Percentiles rank a stretch among this genome's conserved stretches.
Conservation (phyloP, 92 coral and sea anemone species). For the Montipora capitata region DNA sequence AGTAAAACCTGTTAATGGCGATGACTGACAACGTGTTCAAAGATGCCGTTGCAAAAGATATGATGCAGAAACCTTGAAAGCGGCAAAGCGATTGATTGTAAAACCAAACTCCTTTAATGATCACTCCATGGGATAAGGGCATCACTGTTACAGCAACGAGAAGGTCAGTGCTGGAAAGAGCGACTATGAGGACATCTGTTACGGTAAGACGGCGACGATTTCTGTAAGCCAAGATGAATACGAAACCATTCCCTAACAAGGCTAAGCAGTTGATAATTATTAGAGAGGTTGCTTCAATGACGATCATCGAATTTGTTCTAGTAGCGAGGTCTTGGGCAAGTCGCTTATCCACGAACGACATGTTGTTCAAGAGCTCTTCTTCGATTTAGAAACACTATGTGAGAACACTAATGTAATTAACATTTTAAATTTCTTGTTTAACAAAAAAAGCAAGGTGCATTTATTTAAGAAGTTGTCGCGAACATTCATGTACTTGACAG, state of each 20-base stretch:
- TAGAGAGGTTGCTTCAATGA: slow-evolving; percentile 18
- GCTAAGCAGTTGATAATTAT: slow-evolving; percentile 33
- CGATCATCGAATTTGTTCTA: neutral
- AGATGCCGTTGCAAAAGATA: slow-evolving; percentile 49
- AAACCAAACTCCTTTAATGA: slow-evolving; percentile 35
- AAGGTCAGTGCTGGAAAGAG: slow-evolving; percentile 40
- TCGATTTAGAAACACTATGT: too few relatives aligned
- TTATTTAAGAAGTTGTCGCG: too few relatives aligned
- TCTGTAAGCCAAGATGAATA: slow-evolving; percentile 46
- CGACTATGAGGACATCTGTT: slow-evolving; percentile 42
- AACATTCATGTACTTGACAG: too few relatives aligned
- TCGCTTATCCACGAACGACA: slow-evolving; percentile 22
- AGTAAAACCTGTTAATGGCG: slow-evolving; percentile 49
- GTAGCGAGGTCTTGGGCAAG: slow-evolving; percentile 1
- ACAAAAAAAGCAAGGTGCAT: neutral
- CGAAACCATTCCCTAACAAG: slow-evolving; percentile 39
- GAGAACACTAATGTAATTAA: too few relatives aligned
- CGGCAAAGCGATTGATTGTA: slow-evolving; percentile 28
- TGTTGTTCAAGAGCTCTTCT: neutral
- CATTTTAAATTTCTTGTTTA: too few relatives aligned
- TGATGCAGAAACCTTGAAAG: slow-evolving; percentile 52
- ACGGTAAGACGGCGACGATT: slow-evolving; percentile 41
- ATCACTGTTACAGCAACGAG: slow-evolving; percentile 38
- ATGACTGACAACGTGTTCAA: slow-evolving; percentile 36
- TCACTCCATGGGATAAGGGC: slow-evolving; percentile 31